Base-by-base conservation (phyloP, 2,888 invertebrate genomes). In the Eupelmus urozonus region DNA sequence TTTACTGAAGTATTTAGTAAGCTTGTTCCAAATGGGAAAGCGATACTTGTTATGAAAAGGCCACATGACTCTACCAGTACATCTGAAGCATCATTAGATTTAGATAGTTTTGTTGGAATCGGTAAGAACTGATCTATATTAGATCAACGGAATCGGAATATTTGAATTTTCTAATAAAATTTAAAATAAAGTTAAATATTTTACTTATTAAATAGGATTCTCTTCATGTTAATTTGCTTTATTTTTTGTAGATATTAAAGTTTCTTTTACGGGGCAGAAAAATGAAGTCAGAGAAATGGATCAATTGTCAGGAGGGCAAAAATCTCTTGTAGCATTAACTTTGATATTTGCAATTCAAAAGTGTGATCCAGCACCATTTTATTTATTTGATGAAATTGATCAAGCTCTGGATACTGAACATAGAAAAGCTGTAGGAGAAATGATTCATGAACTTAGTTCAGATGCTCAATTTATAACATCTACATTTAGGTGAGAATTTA, bases 261-360 rank as follows among this genome's bases (percentile, higher is more conserved):
- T 98, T 20, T 98, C 98, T 1, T 98, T 98, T 91, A 97, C 97
- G 1, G 98, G 98, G 70, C 93, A 95, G 40, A 95, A 95, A 84
- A 95, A 95, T 0, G 98, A 99, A 92, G 99, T 98, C 97, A 93
- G 97, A 76, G 99, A 99, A 92, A 99, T 99, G 98, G 98, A 99
- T 91, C 99, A 99, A 90, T 91, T 99, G 25, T 98, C 98, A 0
- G 99, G 99, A 34, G 99, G 99, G 0, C 99, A 99, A 91, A 99
- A 99, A 90, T 99, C 99, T 2, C 92, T 99, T 0, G 99, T 99
- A 0, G 99, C 99, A 0, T 91, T 99, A 57, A 98, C 97, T 0
- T 92, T 99, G 29, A 99, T 99, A 86, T 99, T 99, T 91, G 98
- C 99, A 78, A 99, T 99, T 88, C 99, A 99, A 92, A 99, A 99